Conservation (phyloP, 2,113 vertebrate species). For the Cyphomyrus plagiostoma region DNA sequence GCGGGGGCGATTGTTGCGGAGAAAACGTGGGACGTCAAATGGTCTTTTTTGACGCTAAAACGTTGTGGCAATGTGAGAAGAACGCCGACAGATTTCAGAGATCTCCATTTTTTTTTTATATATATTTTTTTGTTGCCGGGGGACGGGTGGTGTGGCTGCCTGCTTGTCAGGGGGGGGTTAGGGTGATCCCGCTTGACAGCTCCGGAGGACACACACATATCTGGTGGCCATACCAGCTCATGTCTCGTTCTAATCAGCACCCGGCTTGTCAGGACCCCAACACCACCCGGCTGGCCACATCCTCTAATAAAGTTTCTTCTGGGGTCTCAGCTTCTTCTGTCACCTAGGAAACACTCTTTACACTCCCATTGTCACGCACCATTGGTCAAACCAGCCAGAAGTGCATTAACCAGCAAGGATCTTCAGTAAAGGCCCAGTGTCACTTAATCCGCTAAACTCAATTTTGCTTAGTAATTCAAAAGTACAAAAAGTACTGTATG, state of each 20-base stretch:
- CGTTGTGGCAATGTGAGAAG: conserved; percentile 13
- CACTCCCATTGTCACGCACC: not conserved
- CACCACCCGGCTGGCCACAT: not conserved
- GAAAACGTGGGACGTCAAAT: not conserved
- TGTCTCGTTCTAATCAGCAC: conserved; percentile 21
- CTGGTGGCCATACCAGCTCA: not conserved
- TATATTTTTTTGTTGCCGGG: not conserved
- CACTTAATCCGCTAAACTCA: not conserved
- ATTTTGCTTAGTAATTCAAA: not conserved
- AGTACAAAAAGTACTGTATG: not conserved
- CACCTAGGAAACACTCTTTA: not conserved
- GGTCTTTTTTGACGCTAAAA: conserved; percentile 4
- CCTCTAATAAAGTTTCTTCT: not conserved
- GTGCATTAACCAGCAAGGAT: not conserved
- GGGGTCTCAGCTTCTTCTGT: not conserved
- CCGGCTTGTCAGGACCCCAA: conserved; percentile 1
- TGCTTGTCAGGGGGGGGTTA: not conserved
- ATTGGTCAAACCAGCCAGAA: not conserved
- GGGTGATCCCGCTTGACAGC: conserved; percentile 10
- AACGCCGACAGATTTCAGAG: not conserved
- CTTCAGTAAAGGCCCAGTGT: not conserved
- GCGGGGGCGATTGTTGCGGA: not conserved
- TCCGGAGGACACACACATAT: not conserved
- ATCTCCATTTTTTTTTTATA: not conserved
- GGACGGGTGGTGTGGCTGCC: not conserved